Evolutionary conservation across 2,888 invertebrate genomes (phyloP), one percentile per base, ranked within the genome.

Genomic region (Eubasilissa splendida): DNA sequence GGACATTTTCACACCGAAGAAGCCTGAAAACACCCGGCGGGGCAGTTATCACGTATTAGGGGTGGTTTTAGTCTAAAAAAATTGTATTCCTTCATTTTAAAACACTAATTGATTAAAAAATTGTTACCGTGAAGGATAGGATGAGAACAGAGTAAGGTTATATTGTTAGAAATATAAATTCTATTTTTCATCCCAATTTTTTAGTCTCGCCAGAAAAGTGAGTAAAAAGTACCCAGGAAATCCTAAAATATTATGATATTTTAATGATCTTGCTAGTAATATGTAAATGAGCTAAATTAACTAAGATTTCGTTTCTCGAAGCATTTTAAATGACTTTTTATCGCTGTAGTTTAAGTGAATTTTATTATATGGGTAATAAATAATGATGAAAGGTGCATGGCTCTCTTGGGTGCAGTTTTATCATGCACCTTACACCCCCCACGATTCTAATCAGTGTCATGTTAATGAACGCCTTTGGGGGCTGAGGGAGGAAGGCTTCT

Each of bases 391-490:
- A 68, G 68, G 71, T 71, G 71, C 71, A 71, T 54, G 54, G 58
- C 22, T 59, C 58, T 59, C 54, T 22, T 11, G 71, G 71, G 71
- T 54, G 71, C 53, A 78, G 70, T 80, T 59, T 80, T 80, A 80
- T 80, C 80, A 76, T 79, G 81, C 81, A 82, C 81, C 58, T 78
- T 82, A 74, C 71, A 75, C 63, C 76, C 79, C 76, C 73, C 66
- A 80, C 77, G 82, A 82, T 82, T 82, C 82, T 82, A 82, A 82
- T 82, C 82, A 82, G 82, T 82, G 82, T 82, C 82, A 82, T 82
- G 82, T 80, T 82, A 82, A 82, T 82, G 79, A 77, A 79, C 52
- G 76, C 71, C 76, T 68, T 53, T 14, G 71, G 75, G 79, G 76
- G 52, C 52, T 10, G n/a, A 8, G 63, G 52, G 12, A 2, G 53